These are phyloP conservation scores for Danio rerio DNA, from an alignment of 2,113 vertebrate species.

Conservation along the genomic window GRCz12tu NC_133189.1:25496001-25496500, in stretches of 20 bases:
- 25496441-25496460: conserved; percentile 91
- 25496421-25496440: conserved; percentile 99
- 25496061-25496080: too few species aligned
- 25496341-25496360: conserved; percentile 98
- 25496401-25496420: conserved; percentile 98
- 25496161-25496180: background rate
- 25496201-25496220: too few species aligned
- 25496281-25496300: background rate
- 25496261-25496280: background rate
- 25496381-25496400: conserved; percentile 96
- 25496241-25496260: too few species aligned
- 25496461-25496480: background rate
- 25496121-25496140: background rate
- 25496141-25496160: background rate
- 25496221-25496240: too few species aligned
- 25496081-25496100: background rate
- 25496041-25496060: too few species aligned
- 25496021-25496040: too few species aligned
- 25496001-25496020: too few species aligned
- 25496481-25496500: background rate
- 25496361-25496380: conserved; percentile 99
- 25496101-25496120: background rate
- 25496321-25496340: conserved; percentile 98
- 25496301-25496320: conserved; percentile 94
- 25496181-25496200: too few species aligned